Evolutionary conservation across 2,888 invertebrate genomes (phyloP), one percentile per base, ranked within the genome.

Genomic region (Rhagonycha lutea): DNA sequence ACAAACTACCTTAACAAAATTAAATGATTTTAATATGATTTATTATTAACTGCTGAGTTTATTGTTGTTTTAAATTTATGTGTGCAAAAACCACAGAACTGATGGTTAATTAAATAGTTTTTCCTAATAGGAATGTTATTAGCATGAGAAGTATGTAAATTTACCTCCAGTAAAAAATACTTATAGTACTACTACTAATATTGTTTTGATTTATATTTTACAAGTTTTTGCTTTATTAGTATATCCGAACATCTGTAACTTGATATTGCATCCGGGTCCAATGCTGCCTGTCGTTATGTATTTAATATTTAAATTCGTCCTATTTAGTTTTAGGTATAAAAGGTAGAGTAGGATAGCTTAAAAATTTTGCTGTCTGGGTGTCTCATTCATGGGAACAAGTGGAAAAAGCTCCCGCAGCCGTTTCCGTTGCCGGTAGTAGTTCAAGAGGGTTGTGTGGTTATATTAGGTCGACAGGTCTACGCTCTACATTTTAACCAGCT

Each of bases 221-320:
- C 63, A n/a, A 71, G 69, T 75, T 74, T 76, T 76, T 72, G 60
- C 68, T 63, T 12, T 74, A 71, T 61, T 28, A 60, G 68, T 65
- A 61, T 47, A 73, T 61, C 61, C 69, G 69, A 47, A 29, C 26
- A 70, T 77, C 70, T 29, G 77, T 81, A 84, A 84, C 81, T 69
- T 70, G 80, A 84, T 82, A 84, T 80, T 80, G 79, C 82, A 82
- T 84, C 84, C 84, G 84, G 83, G 84, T 83, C 80, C 79, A 80
- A 80, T 81, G 77, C 81, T 80, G 81, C 79, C 82, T 84, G 83
- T 83, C 83, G 81, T 82, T 83, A 83, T 83, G 84, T 83, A 81
- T 84, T 84, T 84, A 84, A 82, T 83, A 80, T 78, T 79, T 79
- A 74, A 69, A 70, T 69, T 76, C 63, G 69, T 1, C 76, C 76